Base-by-base conservation (phyloP, 2,113 vertebrate species). In the Apistogramma diplotaenia region DNA sequence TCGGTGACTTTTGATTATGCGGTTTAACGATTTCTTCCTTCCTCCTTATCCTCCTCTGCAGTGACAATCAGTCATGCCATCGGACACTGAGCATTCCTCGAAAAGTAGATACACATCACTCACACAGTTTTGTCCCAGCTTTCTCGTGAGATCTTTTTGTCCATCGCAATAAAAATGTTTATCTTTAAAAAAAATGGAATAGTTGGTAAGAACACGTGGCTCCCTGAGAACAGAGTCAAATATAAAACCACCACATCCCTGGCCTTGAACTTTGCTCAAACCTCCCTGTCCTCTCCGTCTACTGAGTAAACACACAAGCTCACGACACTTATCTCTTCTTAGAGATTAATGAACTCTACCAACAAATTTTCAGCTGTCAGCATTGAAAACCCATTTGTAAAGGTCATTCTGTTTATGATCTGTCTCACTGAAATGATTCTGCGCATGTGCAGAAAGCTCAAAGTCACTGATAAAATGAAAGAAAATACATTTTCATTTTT, bases 1-100 rank as follows among this genome's bases (percentile, higher is more conserved):
- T 57, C 13, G 16, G 18, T 88, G 86, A 84, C 84, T 76, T 85
- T 74, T 83, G 71, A 72, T 59, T 23, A 16, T 49, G 43, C 85
- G 82, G 51, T 77, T 80, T 70, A 82, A 82, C 74, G 77, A 81
- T 35, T 65, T 76, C 80, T 78, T 85, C 76, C 76, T 86, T 89
- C 84, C 62, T 85, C 4, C 83, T 15, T 81, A 27, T 79, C 78
- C 62, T 86, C 81, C 37, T 37, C 53, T 77, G 61, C 43, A 58
- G 16, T n/a, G 49, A 82, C 60, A 82, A 81, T 93, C 86, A 86
- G 83, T 79, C 75, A 75, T 59, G 54, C 62, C 83, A 91, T 74
- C 79, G 46, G 57, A 74, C 73, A 55, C 49, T 43, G 35, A 59
- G 54, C 76, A 87, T 87, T 89, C 82, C 55, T 87, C 12, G 19